Evolutionary conservation across 2,797 vertebrate genomes (phyloP).

Genomic region (Falco berigora): DNA sequence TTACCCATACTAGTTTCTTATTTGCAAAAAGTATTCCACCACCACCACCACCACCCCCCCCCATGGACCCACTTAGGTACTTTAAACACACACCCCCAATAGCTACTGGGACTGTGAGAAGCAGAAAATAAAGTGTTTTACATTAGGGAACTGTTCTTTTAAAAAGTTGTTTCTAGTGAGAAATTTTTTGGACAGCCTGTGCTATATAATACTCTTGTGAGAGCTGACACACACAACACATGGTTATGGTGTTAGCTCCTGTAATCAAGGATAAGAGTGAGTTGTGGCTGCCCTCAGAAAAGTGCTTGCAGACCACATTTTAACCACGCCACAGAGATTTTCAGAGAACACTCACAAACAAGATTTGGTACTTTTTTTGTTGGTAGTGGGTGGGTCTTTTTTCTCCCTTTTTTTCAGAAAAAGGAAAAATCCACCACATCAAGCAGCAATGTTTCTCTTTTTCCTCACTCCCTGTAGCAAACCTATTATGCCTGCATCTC

Average conservation of each 20-base stretch:
- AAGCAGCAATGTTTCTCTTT: conserved; percentile 16
- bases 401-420: not conserved
- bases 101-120: conserved; percentile 60
- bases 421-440: not conserved
- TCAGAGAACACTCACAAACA: not conserved
- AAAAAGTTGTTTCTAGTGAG: not conserved
- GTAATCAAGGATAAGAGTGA: not conserved
- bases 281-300: conserved; percentile 32
- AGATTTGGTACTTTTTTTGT: not conserved
- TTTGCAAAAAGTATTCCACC: not conserved
- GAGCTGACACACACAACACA: not conserved
- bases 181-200: not conserved
- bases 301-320: conserved; percentile 36
- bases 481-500: not conserved
- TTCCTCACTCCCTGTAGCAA: conserved; percentile 1
- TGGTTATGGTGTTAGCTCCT: conserved; percentile 16
- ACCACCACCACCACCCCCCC: not conserved
- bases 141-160: not conserved
- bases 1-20: not conserved
- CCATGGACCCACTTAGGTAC: not conserved
- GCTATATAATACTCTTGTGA: not conserved
- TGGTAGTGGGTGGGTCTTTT: not conserved
- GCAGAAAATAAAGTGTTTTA: conserved; percentile 48
- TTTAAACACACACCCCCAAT: conserved; percentile 22
- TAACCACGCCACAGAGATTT: conserved; percentile 50